A percentile compares a stretch with the other conserved stretches of the same genome.
Evolutionary conservation across 2,113 vertebrate genomes (phyloP).

Genomic region (Stomatorhinus ivindoensis): DNA sequence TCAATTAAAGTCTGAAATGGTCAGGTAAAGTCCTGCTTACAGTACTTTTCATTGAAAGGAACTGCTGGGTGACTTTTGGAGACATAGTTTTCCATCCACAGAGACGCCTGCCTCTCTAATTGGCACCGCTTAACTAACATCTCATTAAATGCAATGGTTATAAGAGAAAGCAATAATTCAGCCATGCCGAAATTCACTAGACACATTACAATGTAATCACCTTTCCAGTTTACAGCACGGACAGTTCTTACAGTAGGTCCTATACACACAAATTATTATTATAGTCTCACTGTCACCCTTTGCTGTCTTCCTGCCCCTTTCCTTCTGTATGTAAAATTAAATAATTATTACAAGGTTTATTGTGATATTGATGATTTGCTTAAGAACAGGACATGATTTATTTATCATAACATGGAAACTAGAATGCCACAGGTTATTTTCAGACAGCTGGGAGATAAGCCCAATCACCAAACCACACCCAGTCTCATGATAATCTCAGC

Average conservation of each 20-base stretch:
- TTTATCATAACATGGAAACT: background rate
- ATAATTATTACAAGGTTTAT: background rate
- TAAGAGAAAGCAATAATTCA: background rate
- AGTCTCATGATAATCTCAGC: background rate
- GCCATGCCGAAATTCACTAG: background rate
- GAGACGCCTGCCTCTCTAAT: background rate
- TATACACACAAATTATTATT: background rate
- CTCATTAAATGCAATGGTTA: background rate
- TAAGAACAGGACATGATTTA: background rate
- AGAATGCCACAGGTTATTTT: background rate
- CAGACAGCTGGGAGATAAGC: background rate
- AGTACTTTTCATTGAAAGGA: background rate
- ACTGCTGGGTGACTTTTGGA: background rate
- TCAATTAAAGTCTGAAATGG: conserved; percentile 2
- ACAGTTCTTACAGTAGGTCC: background rate
- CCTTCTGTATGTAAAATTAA: background rate
- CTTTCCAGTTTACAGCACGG: background rate
- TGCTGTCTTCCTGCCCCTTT: background rate
- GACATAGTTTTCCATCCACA: conserved; percentile 1
- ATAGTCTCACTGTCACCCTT: background rate
- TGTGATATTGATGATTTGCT: background rate
- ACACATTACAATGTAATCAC: background rate
- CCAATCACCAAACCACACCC: background rate
- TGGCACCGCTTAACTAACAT: background rate
- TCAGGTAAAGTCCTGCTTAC: conserved; percentile 15